Percentiles rank a stretch among this genome's conserved stretches.
phyloP scores from a whole-genome alignment of 2,888 invertebrate species.

The Lasioglossum marginatum region DNA sequence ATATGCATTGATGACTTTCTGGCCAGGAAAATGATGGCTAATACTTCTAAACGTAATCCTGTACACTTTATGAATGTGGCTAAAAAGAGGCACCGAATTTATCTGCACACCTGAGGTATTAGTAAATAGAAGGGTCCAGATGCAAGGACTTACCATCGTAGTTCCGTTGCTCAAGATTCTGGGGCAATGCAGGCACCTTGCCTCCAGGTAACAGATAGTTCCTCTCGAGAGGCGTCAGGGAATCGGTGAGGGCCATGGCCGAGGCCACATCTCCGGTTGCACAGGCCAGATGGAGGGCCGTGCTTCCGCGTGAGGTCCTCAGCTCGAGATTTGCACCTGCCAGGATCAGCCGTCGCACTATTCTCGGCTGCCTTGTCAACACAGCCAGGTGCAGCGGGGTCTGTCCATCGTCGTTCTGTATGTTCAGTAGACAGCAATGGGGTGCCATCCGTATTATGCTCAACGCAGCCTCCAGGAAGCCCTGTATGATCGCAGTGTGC shows the following conservation, averaged over 20 bases:
- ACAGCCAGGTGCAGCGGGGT: constrained; percentile 96
- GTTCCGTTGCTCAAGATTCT: constrained; percentile 92
- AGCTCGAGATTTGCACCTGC: constrained; percentile 89
- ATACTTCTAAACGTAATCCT: too few species aligned
- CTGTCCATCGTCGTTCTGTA: constrained; percentile 92
- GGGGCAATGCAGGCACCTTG: constrained; percentile 85
- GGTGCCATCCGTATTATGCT: constrained; percentile 92
- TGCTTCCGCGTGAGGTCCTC: constrained; percentile 92
- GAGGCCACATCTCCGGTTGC: constrained; percentile 89
- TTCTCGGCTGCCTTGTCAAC: constrained; percentile 89
- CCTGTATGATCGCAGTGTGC: constrained; percentile 93
- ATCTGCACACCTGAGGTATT: not conserved
- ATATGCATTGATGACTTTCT: too few species aligned
- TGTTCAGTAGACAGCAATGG: constrained; percentile 91
- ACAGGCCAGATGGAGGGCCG: constrained; percentile 94
- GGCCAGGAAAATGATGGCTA: too few species aligned
- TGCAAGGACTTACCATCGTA: constrained; percentile 90
- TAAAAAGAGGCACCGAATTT: not conserved
- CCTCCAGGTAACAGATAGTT: constrained; percentile 77
- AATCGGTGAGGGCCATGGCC: constrained; percentile 90
- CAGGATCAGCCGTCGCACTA: constrained; percentile 91
- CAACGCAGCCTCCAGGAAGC: constrained; percentile 89
- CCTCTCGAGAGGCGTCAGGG: constrained; percentile 86
- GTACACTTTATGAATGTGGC: too few species aligned
- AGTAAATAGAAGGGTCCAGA: not conserved